phyloP scores from a whole-genome alignment of 2,888 invertebrate species.

The Himalopsyche kuldschensis region DNA sequence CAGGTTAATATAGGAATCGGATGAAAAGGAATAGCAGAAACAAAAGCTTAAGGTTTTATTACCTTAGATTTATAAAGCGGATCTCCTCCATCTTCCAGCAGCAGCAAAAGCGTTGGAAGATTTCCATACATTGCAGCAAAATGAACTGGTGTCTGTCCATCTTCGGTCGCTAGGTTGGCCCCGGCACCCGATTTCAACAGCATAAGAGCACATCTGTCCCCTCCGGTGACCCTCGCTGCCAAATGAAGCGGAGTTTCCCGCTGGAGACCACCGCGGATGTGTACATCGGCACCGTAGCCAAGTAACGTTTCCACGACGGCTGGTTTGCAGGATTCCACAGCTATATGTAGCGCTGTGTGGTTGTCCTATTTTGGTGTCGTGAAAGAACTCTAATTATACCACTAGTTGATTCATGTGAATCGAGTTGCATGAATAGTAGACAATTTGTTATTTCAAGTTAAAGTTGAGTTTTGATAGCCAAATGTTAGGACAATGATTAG shows the following conservation, averaged over 20 bases:
- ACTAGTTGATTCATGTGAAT: not conserved
- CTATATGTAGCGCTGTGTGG: constrained; percentile 96
- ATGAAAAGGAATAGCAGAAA: too few relatives aligned
- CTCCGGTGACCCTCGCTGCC: constrained; percentile 90
- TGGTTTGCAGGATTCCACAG: constrained; percentile 92
- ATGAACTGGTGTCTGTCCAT: constrained; percentile 96
- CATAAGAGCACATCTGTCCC: constrained; percentile 94
- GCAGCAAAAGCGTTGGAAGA: constrained; percentile 77
- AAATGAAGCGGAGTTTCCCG: constrained; percentile 96
- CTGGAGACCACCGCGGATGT: constrained; percentile 85
- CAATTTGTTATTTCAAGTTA: too few relatives aligned
- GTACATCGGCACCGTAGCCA: constrained; percentile 96
- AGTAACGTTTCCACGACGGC: constrained; percentile 93
- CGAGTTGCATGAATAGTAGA: too few relatives aligned
- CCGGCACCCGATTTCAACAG: constrained; percentile 96
- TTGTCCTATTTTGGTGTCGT: constrained; percentile 73
- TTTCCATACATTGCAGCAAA: constrained; percentile 94
- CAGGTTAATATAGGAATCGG: too few relatives aligned
- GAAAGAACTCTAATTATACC: not conserved
- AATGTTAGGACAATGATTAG: too few relatives aligned
- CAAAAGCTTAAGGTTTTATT: too few relatives aligned
- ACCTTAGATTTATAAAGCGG: constrained; percentile 91
- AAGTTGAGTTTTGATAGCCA: too few relatives aligned
- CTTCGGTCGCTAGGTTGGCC: constrained; percentile 92
- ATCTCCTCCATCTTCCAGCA: constrained; percentile 93